Base-by-base conservation (phyloP, 2,113 vertebrate genomes). In the Alces alces region DNA sequence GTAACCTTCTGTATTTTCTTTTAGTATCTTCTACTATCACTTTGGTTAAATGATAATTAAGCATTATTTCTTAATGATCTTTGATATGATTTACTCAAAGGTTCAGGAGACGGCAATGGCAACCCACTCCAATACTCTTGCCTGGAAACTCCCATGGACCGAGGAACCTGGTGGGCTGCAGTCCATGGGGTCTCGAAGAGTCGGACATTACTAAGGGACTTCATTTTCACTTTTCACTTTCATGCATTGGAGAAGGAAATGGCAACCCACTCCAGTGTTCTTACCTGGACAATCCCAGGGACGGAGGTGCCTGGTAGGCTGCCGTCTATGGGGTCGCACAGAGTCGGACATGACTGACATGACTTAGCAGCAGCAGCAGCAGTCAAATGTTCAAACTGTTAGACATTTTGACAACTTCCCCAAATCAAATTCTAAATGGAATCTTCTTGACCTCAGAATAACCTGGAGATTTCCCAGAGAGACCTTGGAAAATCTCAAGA, bases 21-120 rank as follows among this genome's bases (percentile, higher is more conserved):
- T 82, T 36, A 82, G 19, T 47, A 57, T 94, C 14, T 78, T 76
- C 45, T 66, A 10, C 87, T 55, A 39, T 88, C 33, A 66, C 47
- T 88, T 82, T 83, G 28, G 52, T 89, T 36, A 94, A 89, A 88
- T 45, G 19, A 50, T 36, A 87, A 33, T 58, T 76, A 76, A 64
- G 7, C 28, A 66, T 61, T 87, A 43, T 94, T 94, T 88, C 58
- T 89, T 82, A 57, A 82, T 36, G 50, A 28, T 55, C 28, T 36
- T 2, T 82, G 52, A 57, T 94, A 36, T 5, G 27, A 9, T 21
- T 87, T 93, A 54, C 14, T 87, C 84, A 80, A 5, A 93, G 43
- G 6, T 14, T 76, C 1, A 3, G 23, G 66, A 70, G 19, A 70
- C 0, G 0, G 66, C 66, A 39, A 23, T 23, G n/a, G 66, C 10